phyloP scores from a whole-genome alignment of 1,140 invertebrate genomes.

The Microplitis mediator region DNA sequence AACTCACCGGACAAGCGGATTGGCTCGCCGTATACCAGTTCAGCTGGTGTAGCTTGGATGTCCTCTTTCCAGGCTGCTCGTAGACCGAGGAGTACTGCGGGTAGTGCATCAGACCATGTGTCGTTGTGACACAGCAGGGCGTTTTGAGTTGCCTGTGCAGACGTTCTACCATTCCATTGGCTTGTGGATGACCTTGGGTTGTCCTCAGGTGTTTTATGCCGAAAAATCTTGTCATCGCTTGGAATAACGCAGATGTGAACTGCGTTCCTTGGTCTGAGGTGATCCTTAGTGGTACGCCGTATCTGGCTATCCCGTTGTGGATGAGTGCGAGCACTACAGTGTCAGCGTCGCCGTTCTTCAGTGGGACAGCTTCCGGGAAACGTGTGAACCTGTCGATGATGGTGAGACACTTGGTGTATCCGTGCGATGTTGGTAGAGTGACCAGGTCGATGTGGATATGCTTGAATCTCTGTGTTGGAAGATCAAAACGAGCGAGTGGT shows the following conservation, averaged over 20 bases:
- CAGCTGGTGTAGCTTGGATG: slow-evolving; percentile 19
- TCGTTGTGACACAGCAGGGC: slow-evolving; percentile 27
- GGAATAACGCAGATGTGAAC: slow-evolving; percentile 44
- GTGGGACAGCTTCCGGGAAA: slow-evolving; percentile 41
- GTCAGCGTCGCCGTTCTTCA: slow-evolving; percentile 35
- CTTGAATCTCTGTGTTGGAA: slow-evolving; percentile 33
- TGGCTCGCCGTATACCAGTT: no score
- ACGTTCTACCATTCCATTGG: slow-evolving; percentile 54
- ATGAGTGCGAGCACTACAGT: slow-evolving; percentile 35
- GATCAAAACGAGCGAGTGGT: slow-evolving; percentile 35
- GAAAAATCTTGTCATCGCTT: slow-evolving; percentile 33
- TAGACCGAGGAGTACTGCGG: slow-evolving; percentile 47
- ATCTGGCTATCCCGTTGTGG: slow-evolving; percentile 39
- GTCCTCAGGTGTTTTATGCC: slow-evolving; percentile 32
- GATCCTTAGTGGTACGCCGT: slow-evolving; percentile 38
- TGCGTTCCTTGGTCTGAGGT: slow-evolving; percentile 44
- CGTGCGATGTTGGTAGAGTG: slow-evolving; percentile 11
- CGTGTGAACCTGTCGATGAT: slow-evolving; percentile 39
- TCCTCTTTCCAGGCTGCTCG: no score
- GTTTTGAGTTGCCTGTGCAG: slow-evolving; percentile 45
- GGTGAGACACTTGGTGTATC: slow-evolving; percentile 38
- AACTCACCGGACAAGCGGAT: slow-evolving; percentile 48
- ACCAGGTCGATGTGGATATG: slow-evolving; percentile 40
- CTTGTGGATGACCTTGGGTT: slow-evolving; percentile 45
- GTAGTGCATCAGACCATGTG: slow-evolving; percentile 39